These are phyloP conservation scores for Phaetusa simplex DNA, from an alignment of 2,113 vertebrate genomes.

Conservation along the genomic window DNA sequence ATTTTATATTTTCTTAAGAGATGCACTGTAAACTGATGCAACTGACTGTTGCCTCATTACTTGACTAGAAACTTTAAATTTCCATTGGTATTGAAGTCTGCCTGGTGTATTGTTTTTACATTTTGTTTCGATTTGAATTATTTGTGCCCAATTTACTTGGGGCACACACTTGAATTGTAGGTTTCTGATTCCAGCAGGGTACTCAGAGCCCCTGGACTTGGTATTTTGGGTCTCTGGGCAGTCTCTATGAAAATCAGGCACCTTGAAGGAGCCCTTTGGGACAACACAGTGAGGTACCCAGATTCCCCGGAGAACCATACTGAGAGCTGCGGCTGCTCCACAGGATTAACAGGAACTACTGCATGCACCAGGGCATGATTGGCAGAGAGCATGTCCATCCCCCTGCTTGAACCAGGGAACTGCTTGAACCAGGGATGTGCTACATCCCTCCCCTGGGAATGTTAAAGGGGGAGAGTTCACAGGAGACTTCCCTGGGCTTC, in stretches of 20 bases:
- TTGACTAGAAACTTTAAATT: background rate
- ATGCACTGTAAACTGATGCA: background rate
- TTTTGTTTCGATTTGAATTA: background rate
- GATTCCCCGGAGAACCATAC: background rate
- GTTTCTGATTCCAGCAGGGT: background rate
- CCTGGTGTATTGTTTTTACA: background rate
- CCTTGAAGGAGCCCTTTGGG: background rate
- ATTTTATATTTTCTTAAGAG: background rate
- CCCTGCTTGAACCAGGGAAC: background rate
- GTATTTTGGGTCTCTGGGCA: rapidly evolving
- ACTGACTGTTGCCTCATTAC: background rate
- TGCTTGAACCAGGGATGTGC: no score
- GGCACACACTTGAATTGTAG: background rate
- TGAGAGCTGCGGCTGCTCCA: background rate
- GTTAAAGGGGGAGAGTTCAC: background rate
- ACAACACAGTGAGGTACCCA: background rate
- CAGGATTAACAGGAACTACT: background rate
- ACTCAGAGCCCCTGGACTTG: background rate
- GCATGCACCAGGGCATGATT: rapidly evolving
- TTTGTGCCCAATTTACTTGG: background rate
- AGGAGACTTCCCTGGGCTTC: background rate
- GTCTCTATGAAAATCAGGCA: rapidly evolving
- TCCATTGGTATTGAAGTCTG: background rate
- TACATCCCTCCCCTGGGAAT: background rate
- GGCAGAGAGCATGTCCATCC: background rate